phyloP scores from a whole-genome alignment of 1,140 invertebrate species.

The Listronotus bonariensis region DNA sequence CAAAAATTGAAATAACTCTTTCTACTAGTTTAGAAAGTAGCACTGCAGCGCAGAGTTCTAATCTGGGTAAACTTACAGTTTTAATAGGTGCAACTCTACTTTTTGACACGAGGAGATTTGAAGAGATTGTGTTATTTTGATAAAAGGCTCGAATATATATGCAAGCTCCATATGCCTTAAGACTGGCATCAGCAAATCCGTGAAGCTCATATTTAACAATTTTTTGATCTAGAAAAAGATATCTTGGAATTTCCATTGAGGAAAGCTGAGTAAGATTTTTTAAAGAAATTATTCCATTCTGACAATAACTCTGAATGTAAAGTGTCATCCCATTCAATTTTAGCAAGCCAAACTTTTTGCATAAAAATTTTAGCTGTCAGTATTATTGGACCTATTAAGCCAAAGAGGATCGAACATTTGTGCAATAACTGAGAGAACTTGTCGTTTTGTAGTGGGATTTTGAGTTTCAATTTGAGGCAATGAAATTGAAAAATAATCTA shows the following conservation, averaged over 20 bases:
- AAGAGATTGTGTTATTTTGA: not conserved
- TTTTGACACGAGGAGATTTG: too few relatives aligned
- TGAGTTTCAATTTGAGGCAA: too few relatives aligned
- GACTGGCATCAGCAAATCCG: constrained; percentile 45
- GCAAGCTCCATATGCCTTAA: constrained; percentile 46
- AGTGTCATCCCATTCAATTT: constrained; percentile 37
- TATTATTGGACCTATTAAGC: too few relatives aligned
- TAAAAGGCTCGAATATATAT: constrained; percentile 39
- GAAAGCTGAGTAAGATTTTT: constrained; percentile 5
- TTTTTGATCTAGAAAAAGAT: constrained; percentile 55
- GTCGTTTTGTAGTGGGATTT: too few relatives aligned
- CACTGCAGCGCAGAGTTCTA: constrained; percentile 19
- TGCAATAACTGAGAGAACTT: too few relatives aligned
- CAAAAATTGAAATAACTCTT: constrained; percentile 33
- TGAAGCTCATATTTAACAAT: constrained; percentile 52
- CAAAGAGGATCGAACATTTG: too few relatives aligned
- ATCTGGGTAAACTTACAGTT: too few relatives aligned
- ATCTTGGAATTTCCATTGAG: constrained; percentile 14
- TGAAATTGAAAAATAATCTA: too few relatives aligned
- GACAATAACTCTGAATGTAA: constrained; percentile 33
- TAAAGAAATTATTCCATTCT: constrained; percentile 10
- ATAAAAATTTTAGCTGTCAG: constrained; percentile 34
- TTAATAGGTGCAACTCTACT: too few relatives aligned
- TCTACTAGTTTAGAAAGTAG: constrained; percentile 12
- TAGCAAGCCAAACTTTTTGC: not conserved